phyloP scores from a whole-genome alignment of 2,888 invertebrate genomes.

The Xanthia icteritia region DNA sequence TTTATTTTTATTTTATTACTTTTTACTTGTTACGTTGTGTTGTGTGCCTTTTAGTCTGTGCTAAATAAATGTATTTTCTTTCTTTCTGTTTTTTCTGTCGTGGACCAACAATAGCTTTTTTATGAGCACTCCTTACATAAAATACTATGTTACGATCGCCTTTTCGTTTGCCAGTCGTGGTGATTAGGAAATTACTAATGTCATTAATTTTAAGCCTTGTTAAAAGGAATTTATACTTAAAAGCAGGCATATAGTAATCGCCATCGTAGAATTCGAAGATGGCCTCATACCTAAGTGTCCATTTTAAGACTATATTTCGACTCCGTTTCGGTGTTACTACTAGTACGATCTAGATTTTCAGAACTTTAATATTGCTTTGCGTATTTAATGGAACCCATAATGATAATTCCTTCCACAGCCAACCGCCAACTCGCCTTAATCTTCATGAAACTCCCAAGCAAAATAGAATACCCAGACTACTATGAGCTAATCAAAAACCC shows the following conservation, averaged over 20 bases:
- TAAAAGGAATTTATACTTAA: background rate
- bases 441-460: constrained; percentile 98
- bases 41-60: too few species aligned
- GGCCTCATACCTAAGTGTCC: background rate
- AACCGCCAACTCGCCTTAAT: constrained; percentile 97
- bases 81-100: too few species aligned
- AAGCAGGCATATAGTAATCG: too few species aligned
- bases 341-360: background rate
- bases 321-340: background rate
- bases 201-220: background rate
- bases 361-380: background rate
- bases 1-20: too few species aligned
- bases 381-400: background rate
- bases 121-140: background rate
- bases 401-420: constrained; percentile 86
- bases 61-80: too few species aligned
- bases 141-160: background rate
- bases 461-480: constrained; percentile 98
- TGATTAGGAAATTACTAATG: background rate
- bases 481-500: constrained; percentile 99
- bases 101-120: background rate
- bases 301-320: background rate
- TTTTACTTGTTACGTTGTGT: too few species aligned
- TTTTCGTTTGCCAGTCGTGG: background rate
- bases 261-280: too few species aligned